These are phyloP conservation scores for Aplidium turbinatum DNA, from an alignment of 23 tunicate species.

Conservation along the genomic window DNA sequence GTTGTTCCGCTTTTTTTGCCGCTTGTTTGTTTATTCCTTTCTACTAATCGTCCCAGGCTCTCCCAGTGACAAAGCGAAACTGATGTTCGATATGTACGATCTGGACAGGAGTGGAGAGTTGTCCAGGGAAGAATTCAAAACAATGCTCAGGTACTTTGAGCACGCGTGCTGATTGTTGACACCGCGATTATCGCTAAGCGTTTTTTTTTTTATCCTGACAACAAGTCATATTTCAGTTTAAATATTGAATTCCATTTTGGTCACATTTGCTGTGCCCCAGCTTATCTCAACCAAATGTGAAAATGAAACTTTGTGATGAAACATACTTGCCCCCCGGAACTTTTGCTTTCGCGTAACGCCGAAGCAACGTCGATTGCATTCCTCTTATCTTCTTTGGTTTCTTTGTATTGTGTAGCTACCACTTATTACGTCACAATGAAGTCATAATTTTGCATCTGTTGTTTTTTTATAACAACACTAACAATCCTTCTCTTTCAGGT, in stretches of 20 bases:
- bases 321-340: no score
- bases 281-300: no score
- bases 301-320: no score
- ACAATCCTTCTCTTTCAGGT: constrained; percentile 10
- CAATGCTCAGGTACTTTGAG: constrained; percentile 84
- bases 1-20: no score
- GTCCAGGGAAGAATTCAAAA: constrained; percentile 49
- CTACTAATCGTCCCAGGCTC: constrained; percentile 43
- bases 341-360: no score
- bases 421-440: background rate
- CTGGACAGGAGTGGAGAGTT: constrained; percentile 57
- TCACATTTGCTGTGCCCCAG: no score
- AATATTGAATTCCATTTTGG: no score
- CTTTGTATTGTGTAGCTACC: background rate
- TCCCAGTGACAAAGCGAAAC: constrained; percentile 56
- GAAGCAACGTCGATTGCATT: no score
- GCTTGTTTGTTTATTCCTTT: no score
- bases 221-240: background rate
- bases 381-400: background rate
- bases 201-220: background rate
- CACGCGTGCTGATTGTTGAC: no score
- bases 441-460: background rate
- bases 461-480: background rate
- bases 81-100: constrained; percentile 91
- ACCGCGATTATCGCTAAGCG: background rate